Base-by-base conservation (phyloP, 2,113 vertebrate species). In the Donacobius atricapilla region DNA sequence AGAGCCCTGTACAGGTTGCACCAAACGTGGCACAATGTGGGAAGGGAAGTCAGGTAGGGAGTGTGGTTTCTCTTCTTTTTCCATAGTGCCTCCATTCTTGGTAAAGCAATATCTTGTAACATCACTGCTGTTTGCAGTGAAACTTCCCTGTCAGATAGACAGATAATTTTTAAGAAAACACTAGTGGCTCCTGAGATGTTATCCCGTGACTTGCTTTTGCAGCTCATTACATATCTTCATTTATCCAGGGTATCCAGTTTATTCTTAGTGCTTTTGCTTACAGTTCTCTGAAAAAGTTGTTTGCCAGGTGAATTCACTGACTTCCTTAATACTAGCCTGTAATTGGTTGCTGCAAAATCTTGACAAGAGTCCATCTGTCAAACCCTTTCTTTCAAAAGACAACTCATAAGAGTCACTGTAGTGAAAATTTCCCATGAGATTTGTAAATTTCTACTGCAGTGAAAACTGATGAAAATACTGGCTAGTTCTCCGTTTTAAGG, bases 1-100 rank as follows among this genome's bases (percentile, higher is more conserved):
- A 35, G 42, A 70, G 6, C 40, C 4, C 5, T 11, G 2, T 11
- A 31, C 0, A 0, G 8, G 2, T 50, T 77, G 40, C 24, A 51
- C 56, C 45, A 69, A 56, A 30, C 6, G 13, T 8, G 22, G 7
- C 21, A 27, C 24, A 53, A 0, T 11, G 19, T 35, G 21, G 25
- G 10, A 72, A 45, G 28, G 2, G 9, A 20, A 48, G 20, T 25
- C 15, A 77, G 33, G 15, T 20, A 45, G 10, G 13, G 3, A 48
- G 2, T 21, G 19, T 40, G 33, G 22, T 24, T 15, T 66, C 45
- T 79, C 21, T n/a, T n/a, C 4, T 54, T 93, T 54, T 45, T 45
- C 10, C 31, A 17, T 19, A 57, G 7, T n/a, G 23, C 37, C 11
- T 83, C 33, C 16, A 30, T 18, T 68, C 31, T 47, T 65, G 8